phyloP scores from a whole-genome alignment of 35 echinoderm and acorn worm species.

The Ptychodera flava region DNA sequence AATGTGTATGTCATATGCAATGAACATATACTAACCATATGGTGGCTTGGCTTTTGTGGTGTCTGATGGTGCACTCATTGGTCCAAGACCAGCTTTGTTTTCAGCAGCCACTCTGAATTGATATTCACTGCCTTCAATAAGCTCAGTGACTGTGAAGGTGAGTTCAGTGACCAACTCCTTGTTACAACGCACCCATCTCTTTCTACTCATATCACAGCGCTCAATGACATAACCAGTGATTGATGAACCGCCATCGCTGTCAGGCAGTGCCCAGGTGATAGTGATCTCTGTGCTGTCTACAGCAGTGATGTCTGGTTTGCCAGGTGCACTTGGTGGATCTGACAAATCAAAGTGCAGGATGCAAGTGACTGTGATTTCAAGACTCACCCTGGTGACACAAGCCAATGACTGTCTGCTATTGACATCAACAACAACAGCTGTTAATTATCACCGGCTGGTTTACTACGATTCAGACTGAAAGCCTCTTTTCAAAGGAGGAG shows the following conservation, averaged over 20 bases:
- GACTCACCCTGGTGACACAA: too few relatives aligned
- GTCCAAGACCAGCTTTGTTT: constrained; percentile 75
- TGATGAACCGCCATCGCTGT: constrained; percentile 72
- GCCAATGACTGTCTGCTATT: too few relatives aligned
- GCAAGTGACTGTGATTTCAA: too few relatives aligned
- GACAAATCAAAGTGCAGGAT: background rate
- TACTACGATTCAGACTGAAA: too few relatives aligned
- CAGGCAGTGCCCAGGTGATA: constrained; percentile 80
- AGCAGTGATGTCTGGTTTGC: constrained; percentile 63
- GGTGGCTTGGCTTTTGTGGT: constrained; percentile 67
- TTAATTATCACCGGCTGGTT: too few relatives aligned
- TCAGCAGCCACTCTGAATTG: constrained; percentile 70
- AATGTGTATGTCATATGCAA: too few relatives aligned
- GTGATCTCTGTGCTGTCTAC: constrained; percentile 71
- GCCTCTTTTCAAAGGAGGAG: too few relatives aligned
- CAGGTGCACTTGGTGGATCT: constrained; percentile 88
- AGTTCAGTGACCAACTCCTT: constrained; percentile 56
- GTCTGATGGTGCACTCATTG: constrained; percentile 73
- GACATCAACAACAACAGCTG: too few relatives aligned
- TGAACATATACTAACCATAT: constrained; percentile 82
- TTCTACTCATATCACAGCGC: constrained; percentile 55
- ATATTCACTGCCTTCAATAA: constrained; percentile 75
- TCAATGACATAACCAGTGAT: constrained; percentile 90
- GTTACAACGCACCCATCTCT: constrained; percentile 62
- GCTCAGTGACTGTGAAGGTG: constrained; percentile 64